Percentiles rank a stretch among this genome's conserved stretches.
Evolutionary conservation across 2,113 vertebrate genomes (phyloP).

Genomic region (Oceanodroma tethys): DNA sequence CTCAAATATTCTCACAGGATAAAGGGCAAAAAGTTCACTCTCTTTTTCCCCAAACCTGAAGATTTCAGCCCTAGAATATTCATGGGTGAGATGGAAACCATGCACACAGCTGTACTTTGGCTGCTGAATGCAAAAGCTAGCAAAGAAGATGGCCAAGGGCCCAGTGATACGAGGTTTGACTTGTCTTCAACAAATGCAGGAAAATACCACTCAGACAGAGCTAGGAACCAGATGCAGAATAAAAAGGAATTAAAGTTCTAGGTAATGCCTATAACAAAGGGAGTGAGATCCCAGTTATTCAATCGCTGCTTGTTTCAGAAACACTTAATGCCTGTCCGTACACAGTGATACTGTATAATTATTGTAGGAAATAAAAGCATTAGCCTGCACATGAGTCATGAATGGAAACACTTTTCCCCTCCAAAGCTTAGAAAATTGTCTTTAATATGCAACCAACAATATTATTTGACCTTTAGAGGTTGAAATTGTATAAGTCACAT

Average conservation of each 20-base stretch:
- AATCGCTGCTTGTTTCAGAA: background rate
- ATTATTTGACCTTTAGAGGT: background rate
- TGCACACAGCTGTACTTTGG: background rate
- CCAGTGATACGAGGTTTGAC: background rate
- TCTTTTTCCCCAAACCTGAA: background rate
- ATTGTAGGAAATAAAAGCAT: background rate
- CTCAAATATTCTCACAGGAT: background rate
- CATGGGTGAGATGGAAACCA: background rate
- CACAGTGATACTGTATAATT: background rate
- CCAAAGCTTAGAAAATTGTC: background rate
- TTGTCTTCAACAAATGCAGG: background rate
- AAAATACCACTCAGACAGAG: background rate
- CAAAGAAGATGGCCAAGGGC: background rate
- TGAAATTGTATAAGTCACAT: background rate
- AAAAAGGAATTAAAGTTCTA: background rate
- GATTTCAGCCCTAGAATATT: background rate
- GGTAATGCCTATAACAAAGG: background rate
- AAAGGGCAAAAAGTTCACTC: background rate
- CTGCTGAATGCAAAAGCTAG: background rate
- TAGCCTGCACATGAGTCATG: background rate
- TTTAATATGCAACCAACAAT: background rate
- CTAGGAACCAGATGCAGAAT: background rate
- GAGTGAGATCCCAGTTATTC: background rate
- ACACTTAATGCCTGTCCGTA: background rate
- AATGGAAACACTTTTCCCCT: background rate